Percentiles rank a stretch among this genome's conserved stretches.
Evolutionary conservation across 2,888 invertebrate species (phyloP).

Genomic region (Erebia palarica): DNA sequence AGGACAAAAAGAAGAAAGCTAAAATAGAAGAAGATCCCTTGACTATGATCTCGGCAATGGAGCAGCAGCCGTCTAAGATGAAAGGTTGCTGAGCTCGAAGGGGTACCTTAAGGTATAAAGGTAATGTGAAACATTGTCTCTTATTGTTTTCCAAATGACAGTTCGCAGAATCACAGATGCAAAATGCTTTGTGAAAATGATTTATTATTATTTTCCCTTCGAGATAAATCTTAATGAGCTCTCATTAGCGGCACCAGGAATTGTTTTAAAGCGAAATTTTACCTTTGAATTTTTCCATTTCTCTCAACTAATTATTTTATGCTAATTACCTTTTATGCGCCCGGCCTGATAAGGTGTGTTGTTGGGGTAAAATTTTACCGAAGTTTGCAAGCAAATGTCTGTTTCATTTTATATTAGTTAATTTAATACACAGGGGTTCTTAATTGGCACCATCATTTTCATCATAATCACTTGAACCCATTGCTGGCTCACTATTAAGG

Average conservation of each 20-base stretch:
- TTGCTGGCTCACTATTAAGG: too few relatives aligned
- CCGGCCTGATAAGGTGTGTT: slow-evolving; percentile 7
- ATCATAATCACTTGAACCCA: too few relatives aligned
- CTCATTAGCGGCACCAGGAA: slow-evolving; percentile 26
- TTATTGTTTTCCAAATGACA: not conserved
- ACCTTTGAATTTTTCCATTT: slow-evolving; percentile 18
- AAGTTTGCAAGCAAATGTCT: slow-evolving; percentile 2
- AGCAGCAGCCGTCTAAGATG: too few relatives aligned
- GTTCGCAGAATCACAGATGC: not conserved
- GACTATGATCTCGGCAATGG: too few relatives aligned
- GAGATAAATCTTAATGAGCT: slow-evolving; percentile 35
- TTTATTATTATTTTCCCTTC: slow-evolving; percentile 18
- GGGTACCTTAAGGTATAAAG: too few relatives aligned
- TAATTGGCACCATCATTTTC: too few relatives aligned
- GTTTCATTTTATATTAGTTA: not conserved
- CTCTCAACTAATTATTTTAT: slow-evolving; percentile 21
- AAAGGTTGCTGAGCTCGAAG: too few relatives aligned
- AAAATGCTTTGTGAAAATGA: slow-evolving; percentile 12
- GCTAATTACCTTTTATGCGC: slow-evolving; percentile 19
- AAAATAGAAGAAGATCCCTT: too few relatives aligned
- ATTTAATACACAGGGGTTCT: not conserved
- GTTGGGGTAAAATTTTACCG: not conserved
- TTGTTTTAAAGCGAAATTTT: slow-evolving; percentile 30
- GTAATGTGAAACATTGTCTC: not conserved
- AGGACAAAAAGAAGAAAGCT: too few relatives aligned